These are phyloP conservation scores for Myotis vivesi DNA, from an alignment of 2,797 vertebrate genomes.

Conservation along the genomic window DNA sequence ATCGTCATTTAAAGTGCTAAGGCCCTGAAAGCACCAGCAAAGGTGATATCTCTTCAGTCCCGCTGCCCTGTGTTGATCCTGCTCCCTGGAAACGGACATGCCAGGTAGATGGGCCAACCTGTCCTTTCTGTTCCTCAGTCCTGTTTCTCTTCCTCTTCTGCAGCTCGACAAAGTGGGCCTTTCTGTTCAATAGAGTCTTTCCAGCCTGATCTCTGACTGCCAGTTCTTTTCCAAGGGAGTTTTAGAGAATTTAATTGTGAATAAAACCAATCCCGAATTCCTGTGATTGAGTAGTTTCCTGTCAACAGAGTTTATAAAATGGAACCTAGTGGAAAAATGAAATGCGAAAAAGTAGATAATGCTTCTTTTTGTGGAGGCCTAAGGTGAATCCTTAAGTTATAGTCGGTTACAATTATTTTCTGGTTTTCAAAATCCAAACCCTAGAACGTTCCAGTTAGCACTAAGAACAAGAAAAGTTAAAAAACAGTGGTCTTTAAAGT, in stretches of 20 bases:
- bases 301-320: conserved; percentile 13
- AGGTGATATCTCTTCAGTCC: background rate
- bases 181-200: background rate
- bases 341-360: background rate
- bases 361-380: background rate
- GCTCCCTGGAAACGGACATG: background rate
- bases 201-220: background rate
- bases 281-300: conserved; percentile 39
- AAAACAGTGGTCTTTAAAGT: background rate
- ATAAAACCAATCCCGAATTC: conserved; percentile 1
- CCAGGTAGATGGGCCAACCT: background rate
- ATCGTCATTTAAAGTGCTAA: background rate
- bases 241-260: conserved; percentile 28
- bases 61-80: background rate
- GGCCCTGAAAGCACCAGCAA: background rate
- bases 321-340: background rate
- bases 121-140: background rate
- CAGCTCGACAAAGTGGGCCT: background rate
- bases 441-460: background rate
- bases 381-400: conserved; percentile 15
- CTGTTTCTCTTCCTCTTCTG: background rate
- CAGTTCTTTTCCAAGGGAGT: conserved; percentile 28
- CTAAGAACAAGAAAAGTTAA: background rate
- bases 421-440: background rate
- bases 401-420: background rate